phyloP scores from a whole-genome alignment of 1,140 invertebrate genomes.

The Helicoverpa zea region DNA sequence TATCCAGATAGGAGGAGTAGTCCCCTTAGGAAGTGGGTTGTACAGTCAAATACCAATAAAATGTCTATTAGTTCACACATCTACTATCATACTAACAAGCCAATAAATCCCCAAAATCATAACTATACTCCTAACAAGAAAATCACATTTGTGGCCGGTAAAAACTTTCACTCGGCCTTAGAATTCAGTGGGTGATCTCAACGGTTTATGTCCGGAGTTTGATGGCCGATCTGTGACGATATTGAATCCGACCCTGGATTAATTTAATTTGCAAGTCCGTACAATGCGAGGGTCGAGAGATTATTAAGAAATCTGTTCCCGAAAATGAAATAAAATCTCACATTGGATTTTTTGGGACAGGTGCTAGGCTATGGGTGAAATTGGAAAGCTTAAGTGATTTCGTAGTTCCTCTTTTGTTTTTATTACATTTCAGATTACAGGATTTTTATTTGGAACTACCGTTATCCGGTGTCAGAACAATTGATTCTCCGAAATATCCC shows the following conservation, averaged over 20 bases:
- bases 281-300: constrained; percentile 49
- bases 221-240: constrained; percentile 55
- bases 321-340: constrained; percentile 50
- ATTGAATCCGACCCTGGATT: constrained; percentile 62
- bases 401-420: constrained; percentile 15
- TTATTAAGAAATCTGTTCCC: constrained; percentile 57
- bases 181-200: constrained; percentile 53
- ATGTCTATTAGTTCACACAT: too few species aligned
- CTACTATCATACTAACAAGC: constrained; percentile 8
- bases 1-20: too few species aligned
- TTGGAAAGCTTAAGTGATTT: constrained; percentile 36
- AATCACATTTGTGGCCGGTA: constrained; percentile 64
- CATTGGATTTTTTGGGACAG: constrained; percentile 41
- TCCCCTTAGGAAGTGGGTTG: too few species aligned
- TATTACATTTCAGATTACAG: constrained; percentile 9
- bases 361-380: constrained; percentile 4
- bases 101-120: constrained; percentile 43
- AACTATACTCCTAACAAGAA: constrained; percentile 59
- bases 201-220: constrained; percentile 57
- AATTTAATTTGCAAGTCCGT: constrained; percentile 63
- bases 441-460: background rate
- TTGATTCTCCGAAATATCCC: too few species aligned
- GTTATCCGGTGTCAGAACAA: background rate
- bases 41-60: too few species aligned
- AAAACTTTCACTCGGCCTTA: constrained; percentile 55